These are phyloP conservation scores for Volucella bombylans DNA, from an alignment of 2,888 invertebrate species.

Conservation along the genomic window DNA sequence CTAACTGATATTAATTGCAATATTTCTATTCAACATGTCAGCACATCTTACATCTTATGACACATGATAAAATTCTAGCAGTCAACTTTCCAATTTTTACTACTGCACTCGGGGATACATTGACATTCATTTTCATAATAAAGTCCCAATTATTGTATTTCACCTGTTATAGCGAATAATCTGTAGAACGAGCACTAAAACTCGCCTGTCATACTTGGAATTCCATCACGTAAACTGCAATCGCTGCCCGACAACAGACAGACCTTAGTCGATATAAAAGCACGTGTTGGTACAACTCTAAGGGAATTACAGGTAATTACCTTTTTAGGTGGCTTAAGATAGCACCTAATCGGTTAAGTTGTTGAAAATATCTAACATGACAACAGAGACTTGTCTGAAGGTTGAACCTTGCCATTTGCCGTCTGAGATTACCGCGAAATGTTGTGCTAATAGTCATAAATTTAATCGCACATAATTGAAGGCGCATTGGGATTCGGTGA, in stretches of 20 bases:
- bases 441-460: constrained; percentile 15
- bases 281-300: constrained; percentile 13
- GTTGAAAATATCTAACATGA: constrained; percentile 5
- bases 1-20: too few relatives aligned
- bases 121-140: too few relatives aligned
- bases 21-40: too few relatives aligned
- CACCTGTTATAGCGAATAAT: background rate
- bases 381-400: background rate
- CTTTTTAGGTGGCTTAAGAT: background rate
- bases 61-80: too few relatives aligned
- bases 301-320: constrained; percentile 26
- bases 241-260: constrained; percentile 2
- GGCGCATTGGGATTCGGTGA: constrained; percentile 13
- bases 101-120: too few relatives aligned
- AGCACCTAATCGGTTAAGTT: constrained; percentile 5
- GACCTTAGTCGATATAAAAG: constrained; percentile 1
- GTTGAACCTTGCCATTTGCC: background rate
- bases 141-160: background rate
- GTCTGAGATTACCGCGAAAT: background rate
- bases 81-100: too few relatives aligned
- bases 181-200: background rate
- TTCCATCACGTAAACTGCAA: background rate
- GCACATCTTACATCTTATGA: too few relatives aligned
- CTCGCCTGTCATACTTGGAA: constrained; percentile 6
- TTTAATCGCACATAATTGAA: constrained; percentile 31